Percentiles rank a stretch among this genome's conserved stretches.
These are phyloP conservation scores for Pherbina coryleti DNA, from an alignment of 2,888 invertebrate genomes.

Conservation along the genomic window DNA sequence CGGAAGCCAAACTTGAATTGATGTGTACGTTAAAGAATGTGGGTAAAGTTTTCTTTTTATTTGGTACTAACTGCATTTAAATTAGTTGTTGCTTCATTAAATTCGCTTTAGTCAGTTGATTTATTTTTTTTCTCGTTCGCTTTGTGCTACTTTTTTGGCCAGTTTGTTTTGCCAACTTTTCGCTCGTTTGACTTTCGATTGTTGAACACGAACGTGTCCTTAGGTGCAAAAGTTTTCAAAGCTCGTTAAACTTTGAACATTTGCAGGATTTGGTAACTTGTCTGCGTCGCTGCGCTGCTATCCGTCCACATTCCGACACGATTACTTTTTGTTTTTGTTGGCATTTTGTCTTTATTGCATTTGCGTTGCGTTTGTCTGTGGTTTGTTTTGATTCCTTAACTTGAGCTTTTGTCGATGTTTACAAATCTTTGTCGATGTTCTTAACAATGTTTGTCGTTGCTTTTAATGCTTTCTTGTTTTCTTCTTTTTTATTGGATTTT, in stretches of 20 bases:
- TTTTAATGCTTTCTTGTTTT: not conserved
- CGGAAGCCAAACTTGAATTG: not conserved
- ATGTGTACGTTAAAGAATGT: not conserved
- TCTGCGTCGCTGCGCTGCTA: not conserved
- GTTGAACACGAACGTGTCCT: conserved; percentile 27
- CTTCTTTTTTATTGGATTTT: not conserved
- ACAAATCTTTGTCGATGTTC: not conserved
- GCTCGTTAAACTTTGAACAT: conserved; percentile 50
- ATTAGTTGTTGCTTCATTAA: conserved; percentile 13
- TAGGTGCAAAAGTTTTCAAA: not conserved
- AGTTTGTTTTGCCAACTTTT: not conserved
- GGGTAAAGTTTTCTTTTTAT: conserved; percentile 6
- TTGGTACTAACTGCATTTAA: not conserved
- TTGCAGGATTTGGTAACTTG: conserved; percentile 48
- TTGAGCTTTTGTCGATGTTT: not conserved
- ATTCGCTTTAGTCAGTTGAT: not conserved
- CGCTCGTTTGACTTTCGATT: conserved; percentile 23
- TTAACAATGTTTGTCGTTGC: not conserved
- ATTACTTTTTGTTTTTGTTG: not conserved
- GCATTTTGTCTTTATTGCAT: not conserved
- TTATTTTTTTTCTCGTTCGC: not conserved
- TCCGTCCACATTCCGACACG: not conserved
- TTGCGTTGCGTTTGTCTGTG: conserved; percentile 4
- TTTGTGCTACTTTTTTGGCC: not conserved
- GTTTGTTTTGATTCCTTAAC: not conserved